Conservation (phyloP, 2,888 invertebrate species). For the Plebejus melissa region DNA sequence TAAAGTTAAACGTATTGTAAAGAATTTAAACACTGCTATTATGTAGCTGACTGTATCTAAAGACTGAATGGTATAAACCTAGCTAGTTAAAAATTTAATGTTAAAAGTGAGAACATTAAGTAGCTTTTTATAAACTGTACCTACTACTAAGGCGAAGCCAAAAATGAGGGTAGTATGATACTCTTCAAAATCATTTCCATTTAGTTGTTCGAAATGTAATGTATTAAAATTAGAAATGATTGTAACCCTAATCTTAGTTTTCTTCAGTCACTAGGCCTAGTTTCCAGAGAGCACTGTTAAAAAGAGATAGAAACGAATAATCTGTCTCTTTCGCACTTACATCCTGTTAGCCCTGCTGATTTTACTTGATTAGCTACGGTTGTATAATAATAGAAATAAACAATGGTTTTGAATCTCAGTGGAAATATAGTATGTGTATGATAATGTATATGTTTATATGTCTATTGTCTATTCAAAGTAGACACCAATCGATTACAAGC, state of each 20-base stretch:
- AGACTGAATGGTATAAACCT: slow-evolving; percentile 20
- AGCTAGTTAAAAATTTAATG: slow-evolving; percentile 20
- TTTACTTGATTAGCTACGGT: not conserved
- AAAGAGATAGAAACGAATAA: not conserved
- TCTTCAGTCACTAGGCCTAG: slow-evolving; percentile 16
- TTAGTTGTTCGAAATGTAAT: not conserved
- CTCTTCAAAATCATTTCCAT: not conserved
- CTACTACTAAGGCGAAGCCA: not conserved
- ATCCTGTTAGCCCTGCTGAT: not conserved
- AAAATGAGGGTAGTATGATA: not conserved
- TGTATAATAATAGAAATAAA: not conserved
- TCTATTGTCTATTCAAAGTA: not conserved
- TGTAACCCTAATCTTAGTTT: not conserved
- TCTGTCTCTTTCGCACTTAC: not conserved
- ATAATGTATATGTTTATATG: not conserved
- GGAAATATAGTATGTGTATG: slow-evolving; percentile 7
- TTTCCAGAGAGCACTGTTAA: not conserved
- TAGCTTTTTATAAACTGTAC: slow-evolving; percentile 41
- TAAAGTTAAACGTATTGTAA: slow-evolving; percentile 15
- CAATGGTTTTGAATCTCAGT: not conserved
- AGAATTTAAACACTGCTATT: not conserved
- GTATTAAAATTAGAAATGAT: not conserved
- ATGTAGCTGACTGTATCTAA: slow-evolving; percentile 27
- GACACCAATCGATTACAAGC: not conserved
- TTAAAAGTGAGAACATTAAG: slow-evolving; percentile 36